Conservation (phyloP, 2,113 vertebrate species). For the Aramus guarauna region DNA sequence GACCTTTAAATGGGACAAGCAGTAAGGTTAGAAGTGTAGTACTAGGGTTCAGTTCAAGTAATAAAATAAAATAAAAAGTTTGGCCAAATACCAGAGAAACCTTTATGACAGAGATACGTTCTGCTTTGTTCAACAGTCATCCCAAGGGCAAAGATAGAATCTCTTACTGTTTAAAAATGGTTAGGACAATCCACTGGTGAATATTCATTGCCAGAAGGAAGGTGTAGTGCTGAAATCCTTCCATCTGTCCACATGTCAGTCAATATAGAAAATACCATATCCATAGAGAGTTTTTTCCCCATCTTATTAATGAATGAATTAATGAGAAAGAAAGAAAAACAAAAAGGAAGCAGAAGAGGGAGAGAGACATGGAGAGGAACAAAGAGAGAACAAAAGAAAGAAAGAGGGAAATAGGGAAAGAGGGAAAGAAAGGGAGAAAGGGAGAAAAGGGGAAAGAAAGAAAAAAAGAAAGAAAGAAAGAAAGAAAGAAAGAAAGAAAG, state of each 20-base stretch:
- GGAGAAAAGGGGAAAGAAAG: fast-evolving
- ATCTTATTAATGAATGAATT: background rate
- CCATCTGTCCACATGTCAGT: background rate
- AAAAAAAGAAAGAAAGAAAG: fast-evolving
- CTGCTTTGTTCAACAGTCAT: background rate
- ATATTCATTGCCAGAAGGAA: background rate
- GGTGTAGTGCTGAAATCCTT: background rate
- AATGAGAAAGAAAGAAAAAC: too few relatives aligned
- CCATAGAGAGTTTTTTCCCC: background rate
- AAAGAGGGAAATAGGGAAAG: too few relatives aligned
- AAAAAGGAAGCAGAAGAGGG: fast-evolving
- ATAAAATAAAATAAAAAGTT: background rate
- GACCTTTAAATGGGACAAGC: background rate
- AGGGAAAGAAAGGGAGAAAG: fast-evolving
- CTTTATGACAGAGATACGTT: background rate
- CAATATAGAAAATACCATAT: background rate
- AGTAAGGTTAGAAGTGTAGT: background rate
- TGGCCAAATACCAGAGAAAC: background rate
- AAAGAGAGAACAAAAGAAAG: too few relatives aligned
- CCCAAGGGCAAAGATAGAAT: background rate
- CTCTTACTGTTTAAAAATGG: background rate
- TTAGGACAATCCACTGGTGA: background rate
- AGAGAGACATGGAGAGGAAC: too few relatives aligned
- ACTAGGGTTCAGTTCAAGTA: background rate
- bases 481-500: too few relatives aligned